Base-by-base conservation (phyloP, 2,113 vertebrate species). In the Carlito syrichta region DNA sequence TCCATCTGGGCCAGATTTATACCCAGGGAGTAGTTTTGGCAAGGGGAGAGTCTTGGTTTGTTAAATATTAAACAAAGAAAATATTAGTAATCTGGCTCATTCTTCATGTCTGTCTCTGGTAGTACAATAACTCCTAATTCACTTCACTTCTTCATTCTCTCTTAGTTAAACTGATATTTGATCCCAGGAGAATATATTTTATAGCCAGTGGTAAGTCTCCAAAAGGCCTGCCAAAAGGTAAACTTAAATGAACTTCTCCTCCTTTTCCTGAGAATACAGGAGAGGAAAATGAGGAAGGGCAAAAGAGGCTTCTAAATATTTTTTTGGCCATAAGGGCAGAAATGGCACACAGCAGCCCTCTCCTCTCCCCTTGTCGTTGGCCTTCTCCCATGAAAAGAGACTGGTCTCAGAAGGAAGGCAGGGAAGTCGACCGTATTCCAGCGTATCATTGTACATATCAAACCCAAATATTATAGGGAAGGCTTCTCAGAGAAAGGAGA, bases 31-130 rank as follows among this genome's bases (percentile, higher is more conserved):
- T 60, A 58, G 32, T 94, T 95, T 66, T 81, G 71, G 40, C 81
- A 90, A 87, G 35, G 8, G 38, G 43, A 94, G 69, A 88, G 16
- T 30, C 50, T 54, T 68, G 32, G 60, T 91, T 95, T 92, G 71
- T 86, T 96, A 82, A 95, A 82, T 86, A 83, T 94, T 93, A 94
- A 96, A 90, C 48, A 94, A 73, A 19, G n/a, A 68, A 50, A 78
- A 56, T 38, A 95, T 58, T 54, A 76, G 92, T 89, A 93, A 91
- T 38, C 76, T 81, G 38, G 35, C 20, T 96, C n/a, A 40, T 52
- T 48, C 87, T 88, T 87, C 74, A 38, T 30, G n/a, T 74, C 74
- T 84, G 25, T 83, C 77, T 85, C 52, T 43, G 63, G 48, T 48
- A 63, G 73, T 30, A 38, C 32, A 54, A 54, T 19, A 63, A 35